Percentiles rank a stretch among this genome's conserved stretches.
phyloP scores from a whole-genome alignment of 2,113 vertebrate species.

The Melospiza georgiana region DNA sequence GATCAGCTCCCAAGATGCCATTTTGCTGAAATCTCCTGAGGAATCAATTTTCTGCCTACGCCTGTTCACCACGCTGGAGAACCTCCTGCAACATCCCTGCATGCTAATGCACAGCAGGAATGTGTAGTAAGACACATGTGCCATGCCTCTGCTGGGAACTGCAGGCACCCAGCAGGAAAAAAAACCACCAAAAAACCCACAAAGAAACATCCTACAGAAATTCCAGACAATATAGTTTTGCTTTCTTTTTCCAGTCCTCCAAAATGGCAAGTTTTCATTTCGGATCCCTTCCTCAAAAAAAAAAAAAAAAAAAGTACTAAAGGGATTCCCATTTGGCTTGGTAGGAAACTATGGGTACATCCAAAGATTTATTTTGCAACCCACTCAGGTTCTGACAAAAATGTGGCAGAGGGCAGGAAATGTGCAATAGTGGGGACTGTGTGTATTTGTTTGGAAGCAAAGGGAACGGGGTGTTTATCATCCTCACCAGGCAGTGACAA shows the following conservation, averaged over 20 bases:
- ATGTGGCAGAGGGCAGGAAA: neutral
- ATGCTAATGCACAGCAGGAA: neutral
- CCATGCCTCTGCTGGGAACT: neutral
- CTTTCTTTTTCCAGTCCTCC: neutral
- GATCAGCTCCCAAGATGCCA: neutral
- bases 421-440: neutral
- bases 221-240: neutral
- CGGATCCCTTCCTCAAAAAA: neutral
- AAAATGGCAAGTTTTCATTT: neutral
- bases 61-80: neutral
- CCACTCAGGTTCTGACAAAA: neutral
- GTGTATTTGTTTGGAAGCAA: neutral
- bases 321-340: neutral
- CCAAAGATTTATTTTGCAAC: neutral
- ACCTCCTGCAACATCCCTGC: neutral
- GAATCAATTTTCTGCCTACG: neutral
- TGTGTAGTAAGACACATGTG: neutral
- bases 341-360: neutral
- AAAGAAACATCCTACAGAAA: neutral
- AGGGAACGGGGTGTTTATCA: neutral
- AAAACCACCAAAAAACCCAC: fast-evolving
- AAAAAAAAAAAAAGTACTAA: neutral
- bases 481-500: neutral
- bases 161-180: neutral
- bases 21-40: neutral